Evolutionary conservation across 2,113 vertebrate genomes (phyloP).

Genomic region (Atractosteus spatula): DNA sequence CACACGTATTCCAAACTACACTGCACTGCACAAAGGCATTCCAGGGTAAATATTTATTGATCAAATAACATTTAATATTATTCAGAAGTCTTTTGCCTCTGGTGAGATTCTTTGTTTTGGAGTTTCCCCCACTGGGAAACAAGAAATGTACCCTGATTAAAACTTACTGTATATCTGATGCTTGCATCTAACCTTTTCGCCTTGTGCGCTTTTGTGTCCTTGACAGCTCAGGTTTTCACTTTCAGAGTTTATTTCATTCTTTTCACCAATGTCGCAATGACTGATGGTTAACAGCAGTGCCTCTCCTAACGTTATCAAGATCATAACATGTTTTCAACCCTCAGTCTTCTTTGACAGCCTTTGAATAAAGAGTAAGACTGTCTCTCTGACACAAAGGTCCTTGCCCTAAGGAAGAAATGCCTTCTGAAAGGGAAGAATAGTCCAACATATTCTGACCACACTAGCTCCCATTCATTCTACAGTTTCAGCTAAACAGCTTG

Average conservation of each 20-base stretch:
- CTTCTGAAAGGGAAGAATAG: slow-evolving; percentile 68
- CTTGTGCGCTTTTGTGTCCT: slow-evolving; percentile 35
- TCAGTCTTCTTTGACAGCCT: slow-evolving; percentile 80
- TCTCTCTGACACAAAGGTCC: slow-evolving; percentile 77
- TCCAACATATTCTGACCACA: slow-evolving; percentile 58
- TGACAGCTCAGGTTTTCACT: slow-evolving; percentile 39
- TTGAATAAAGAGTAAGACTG: slow-evolving; percentile 79
- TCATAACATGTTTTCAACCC: slow-evolving; percentile 77
- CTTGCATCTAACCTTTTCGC: slow-evolving; percentile 58
- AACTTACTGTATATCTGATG: slow-evolving; percentile 52
- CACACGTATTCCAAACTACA: background rate
- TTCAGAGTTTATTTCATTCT: slow-evolving; percentile 44
- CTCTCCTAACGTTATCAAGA: slow-evolving; percentile 77
- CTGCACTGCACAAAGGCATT: slow-evolving; percentile 11
- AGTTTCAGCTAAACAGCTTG: slow-evolving; percentile 46
- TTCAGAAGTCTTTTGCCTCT: slow-evolving; percentile 74
- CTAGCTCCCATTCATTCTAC: slow-evolving; percentile 66
- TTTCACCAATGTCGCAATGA: slow-evolving; percentile 52
- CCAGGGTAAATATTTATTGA: slow-evolving; percentile 61
- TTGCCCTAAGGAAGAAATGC: slow-evolving; percentile 75
- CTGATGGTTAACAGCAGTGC: slow-evolving; percentile 64
- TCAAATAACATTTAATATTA: slow-evolving; percentile 66
- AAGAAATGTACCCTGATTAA: slow-evolving; percentile 63
- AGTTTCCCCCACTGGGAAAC: slow-evolving; percentile 57
- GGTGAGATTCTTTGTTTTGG: slow-evolving; percentile 61